Base-by-base conservation (phyloP, 2,113 vertebrate genomes). In the Hyaena hyaena region DNA sequence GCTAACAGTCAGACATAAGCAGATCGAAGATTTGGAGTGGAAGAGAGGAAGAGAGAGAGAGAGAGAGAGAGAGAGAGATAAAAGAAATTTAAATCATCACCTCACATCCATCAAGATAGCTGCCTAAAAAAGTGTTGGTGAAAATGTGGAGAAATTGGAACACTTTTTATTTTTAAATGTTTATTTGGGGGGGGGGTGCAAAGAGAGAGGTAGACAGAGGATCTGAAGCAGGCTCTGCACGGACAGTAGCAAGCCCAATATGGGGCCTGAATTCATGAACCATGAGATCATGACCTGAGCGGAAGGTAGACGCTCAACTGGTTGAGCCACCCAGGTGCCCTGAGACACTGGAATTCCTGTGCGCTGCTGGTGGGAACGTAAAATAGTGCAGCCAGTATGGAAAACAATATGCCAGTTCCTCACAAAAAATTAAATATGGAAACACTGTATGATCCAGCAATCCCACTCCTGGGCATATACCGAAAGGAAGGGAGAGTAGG, bases 81-180 rank as follows among this genome's bases (percentile, higher is more conserved):
- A 31, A 50, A 63, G 12, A 87, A 43, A 82, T 71, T 50, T 69
- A 77, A 77, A 48, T 48, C 43, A 31, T 87, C 43, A 86, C 19
- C 19, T 65, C 21, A 68, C 3, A 86, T 2, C 33, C 61, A 87
- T 68, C 7, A 90, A 53, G 39, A 63, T n/a, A 28, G 33, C 69
- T 66, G 43, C 16, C 65, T 61, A 61, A 83, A 68, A 4, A 77
- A 68, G 58, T 92, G 48, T 71, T 86, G 19, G 23, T 26, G 68
- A 86, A 58, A 66, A 85, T 45, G 35, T 82, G 23, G 31, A 86
- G 74, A 94, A 94, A 92, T 26, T 82, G 53, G 39, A 92, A 77
- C 50, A 4, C 14, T 7, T 61, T 61, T 61, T 61, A 24, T 61
- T 61, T 61, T 61, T 61, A 61, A 61, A 61, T 23, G 58, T 61